Base-by-base conservation (phyloP, 2,797 vertebrate genomes). In the Orestias chungarensis region DNA sequence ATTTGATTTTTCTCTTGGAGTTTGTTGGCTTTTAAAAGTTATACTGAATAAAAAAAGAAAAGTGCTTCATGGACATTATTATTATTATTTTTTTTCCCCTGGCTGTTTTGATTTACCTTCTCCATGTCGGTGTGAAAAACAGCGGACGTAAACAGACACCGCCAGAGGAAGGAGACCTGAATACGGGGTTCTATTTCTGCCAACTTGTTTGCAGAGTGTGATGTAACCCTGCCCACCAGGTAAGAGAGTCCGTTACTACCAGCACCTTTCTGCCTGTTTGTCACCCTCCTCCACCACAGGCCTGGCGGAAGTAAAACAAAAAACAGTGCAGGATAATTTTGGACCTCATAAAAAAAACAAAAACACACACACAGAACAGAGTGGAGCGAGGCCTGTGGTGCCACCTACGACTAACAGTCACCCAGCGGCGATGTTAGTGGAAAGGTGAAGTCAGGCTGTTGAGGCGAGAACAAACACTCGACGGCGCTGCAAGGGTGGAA, bases 161-260 rank as follows among this genome's bases (percentile, higher is more conserved):
- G 42, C 38, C 38, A 25, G 29, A 44, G 20, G 27, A 65, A 40
- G 49, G 55, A 47, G 54, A 27, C 9, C 15, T 6, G 47, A 54
- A 75, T 68, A 70, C 61, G n/a, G 46, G 66, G 66, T 35, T 47
- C 3, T 18, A 33, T 71, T 66, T 64, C 42, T 2, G 52, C 35
- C 1, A 61, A 64, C 44, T 5, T 12, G 27, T 54, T 52, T 72
- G 61, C 29, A 17, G 55, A 18, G 5, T 0, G 80, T 84, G 75
- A 80, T 44, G 18, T 68, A 73, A 82, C 66, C 2, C 82, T 76
- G 83, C 80, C 81, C 86, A 82, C 81, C 76, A 72, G 84, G 78
- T 84, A 62, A 68, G 57, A 68, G 57, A 71, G 70, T 62, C 66
- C 1, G 76, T 43, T 75, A 79, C 85, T 71, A 81, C 75, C 66